phyloP scores from a whole-genome alignment of 2,888 invertebrate genomes.

The Erynnis tages region DNA sequence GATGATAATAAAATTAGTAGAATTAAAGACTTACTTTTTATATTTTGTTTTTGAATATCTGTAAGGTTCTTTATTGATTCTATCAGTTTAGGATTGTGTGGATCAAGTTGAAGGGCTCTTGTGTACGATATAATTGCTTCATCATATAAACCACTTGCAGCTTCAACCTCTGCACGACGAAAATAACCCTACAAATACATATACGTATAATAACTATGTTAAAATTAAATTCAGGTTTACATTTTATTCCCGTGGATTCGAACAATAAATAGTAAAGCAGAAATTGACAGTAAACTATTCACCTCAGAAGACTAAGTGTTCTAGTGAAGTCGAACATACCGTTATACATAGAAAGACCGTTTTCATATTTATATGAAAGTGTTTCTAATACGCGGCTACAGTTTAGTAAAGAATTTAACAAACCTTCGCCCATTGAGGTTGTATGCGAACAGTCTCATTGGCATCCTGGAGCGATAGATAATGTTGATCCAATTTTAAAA shows the following conservation, averaged over 20 bases:
- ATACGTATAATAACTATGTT: neutral
- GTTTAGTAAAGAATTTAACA: conserved; percentile 15
- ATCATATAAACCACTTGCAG: conserved; percentile 84
- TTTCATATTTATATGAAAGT: no score
- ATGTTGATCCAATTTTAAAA: conserved; percentile 88
- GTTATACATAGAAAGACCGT: no score
- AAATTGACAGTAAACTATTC: no score
- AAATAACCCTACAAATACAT: conserved; percentile 83
- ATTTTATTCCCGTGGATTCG: no score
- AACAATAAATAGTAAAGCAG: no score
- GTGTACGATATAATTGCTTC: conserved; percentile 87
- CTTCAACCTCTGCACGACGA: conserved; percentile 87
- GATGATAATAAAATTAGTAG: no score
- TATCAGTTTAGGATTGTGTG: conserved; percentile 83
- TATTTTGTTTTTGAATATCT: conserved; percentile 81
- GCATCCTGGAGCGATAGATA: conserved; percentile 90
- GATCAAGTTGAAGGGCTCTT: conserved; percentile 84
- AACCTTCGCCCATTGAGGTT: conserved; percentile 91
- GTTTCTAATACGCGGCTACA: no score
- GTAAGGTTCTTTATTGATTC: conserved; percentile 83
- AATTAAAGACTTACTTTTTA: conserved; percentile 70
- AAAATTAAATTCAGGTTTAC: no score
- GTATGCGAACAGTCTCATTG: conserved; percentile 86
- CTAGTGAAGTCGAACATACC: no score
- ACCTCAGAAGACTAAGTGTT: no score